A percentile compares a stretch with the other conserved stretches of the same genome.
Conservation (phyloP, 2,888 invertebrate species). For the Tetheella fluctuosa region DNA sequence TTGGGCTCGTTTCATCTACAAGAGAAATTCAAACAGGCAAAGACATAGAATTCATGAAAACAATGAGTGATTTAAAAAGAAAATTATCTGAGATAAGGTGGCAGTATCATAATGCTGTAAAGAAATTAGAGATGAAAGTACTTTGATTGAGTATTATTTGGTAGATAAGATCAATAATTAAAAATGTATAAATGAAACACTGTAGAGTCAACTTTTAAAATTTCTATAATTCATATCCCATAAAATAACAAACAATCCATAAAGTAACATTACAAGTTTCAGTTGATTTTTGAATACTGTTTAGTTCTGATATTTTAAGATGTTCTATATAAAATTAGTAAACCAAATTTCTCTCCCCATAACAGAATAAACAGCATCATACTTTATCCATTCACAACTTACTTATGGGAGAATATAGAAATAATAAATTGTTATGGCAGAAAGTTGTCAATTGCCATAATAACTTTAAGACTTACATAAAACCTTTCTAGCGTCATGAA, state of each 20-base stretch:
- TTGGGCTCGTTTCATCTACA: constrained; percentile 21
- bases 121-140: constrained; percentile 14
- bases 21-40: constrained; percentile 16
- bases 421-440: neutral
- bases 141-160: constrained; percentile 5
- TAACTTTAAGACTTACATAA: constrained; percentile 24
- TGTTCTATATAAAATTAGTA: neutral
- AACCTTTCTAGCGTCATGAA: constrained; percentile 42
- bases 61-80: constrained; percentile 25
- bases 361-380: neutral
- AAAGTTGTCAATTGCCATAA: neutral
- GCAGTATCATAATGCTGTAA: constrained; percentile 30
- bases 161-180: neutral
- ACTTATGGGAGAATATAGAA: neutral
- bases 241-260: neutral
- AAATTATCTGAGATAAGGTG: constrained; percentile 25
- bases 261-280: neutral
- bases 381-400: neutral
- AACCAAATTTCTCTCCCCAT: neutral
- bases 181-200: neutral
- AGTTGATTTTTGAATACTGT: neutral
- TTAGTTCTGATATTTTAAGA: neutral
- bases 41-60: constrained; percentile 23
- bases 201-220: neutral
- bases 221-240: neutral